A percentile compares a stretch with the other conserved stretches of the same genome.
phyloP scores from a whole-genome alignment of 2,888 invertebrate genomes.

The Crematogaster levior region DNA sequence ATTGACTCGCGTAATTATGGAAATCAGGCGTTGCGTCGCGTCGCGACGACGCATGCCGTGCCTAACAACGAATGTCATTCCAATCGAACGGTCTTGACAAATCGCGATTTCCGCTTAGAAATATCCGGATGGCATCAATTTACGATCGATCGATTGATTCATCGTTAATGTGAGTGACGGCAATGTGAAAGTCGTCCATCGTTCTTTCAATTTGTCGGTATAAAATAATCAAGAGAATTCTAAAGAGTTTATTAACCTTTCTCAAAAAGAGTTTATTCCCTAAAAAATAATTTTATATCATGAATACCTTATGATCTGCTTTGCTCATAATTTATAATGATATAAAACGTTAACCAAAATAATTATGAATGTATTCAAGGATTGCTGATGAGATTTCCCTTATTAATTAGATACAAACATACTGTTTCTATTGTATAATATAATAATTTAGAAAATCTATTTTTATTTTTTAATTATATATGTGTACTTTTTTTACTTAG shows the following conservation, averaged over 20 bases:
- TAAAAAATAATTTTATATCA: neutral
- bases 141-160: slow-evolving; percentile 4
- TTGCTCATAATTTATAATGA: neutral
- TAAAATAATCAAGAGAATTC: neutral
- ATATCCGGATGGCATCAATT: slow-evolving; percentile 33
- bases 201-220: neutral
- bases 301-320: neutral
- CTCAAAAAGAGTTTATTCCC: neutral
- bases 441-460: neutral
- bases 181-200: slow-evolving; percentile 19
- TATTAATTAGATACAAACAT: neutral
- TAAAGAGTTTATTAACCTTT: neutral
- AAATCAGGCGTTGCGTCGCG: slow-evolving; percentile 30
- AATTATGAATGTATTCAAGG: neutral
- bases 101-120: slow-evolving; percentile 25
- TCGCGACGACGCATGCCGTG: slow-evolving; percentile 15
- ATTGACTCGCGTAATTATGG: slow-evolving; percentile 50
- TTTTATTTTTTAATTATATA: neutral
- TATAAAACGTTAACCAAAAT: neutral
- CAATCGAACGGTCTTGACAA: slow-evolving; percentile 41
- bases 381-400: neutral
- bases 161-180: slow-evolving; percentile 22
- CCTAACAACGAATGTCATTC: slow-evolving; percentile 43
- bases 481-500: neutral
- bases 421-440: too few relatives aligned